These are phyloP conservation scores for Sebastes iracundus DNA, from an alignment of 2,797 vertebrate genomes.

Conservation along the genomic window DNA sequence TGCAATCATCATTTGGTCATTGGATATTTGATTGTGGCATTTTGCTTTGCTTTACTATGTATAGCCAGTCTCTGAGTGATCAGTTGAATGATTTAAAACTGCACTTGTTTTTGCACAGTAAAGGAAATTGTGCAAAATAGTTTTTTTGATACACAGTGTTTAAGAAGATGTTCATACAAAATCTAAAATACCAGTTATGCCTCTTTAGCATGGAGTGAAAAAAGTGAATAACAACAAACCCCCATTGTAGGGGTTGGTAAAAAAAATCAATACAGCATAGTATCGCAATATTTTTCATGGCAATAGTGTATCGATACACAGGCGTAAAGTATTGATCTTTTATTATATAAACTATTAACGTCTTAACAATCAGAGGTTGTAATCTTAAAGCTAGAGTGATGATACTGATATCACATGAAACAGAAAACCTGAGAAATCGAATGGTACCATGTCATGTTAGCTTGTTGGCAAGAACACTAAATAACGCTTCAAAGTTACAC, in stretches of 20 bases:
- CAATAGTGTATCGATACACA: no score
- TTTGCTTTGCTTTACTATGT: background rate
- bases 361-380: no score
- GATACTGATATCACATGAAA: no score
- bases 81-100: background rate
- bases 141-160: background rate
- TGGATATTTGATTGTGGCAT: background rate
- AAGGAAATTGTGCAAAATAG: background rate
- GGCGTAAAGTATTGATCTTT: no score
- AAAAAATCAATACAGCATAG: no score
- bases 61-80: background rate
- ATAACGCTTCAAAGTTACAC: no score
- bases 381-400: no score
- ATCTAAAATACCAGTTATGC: background rate
- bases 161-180: background rate
- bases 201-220: background rate
- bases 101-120: background rate
- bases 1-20: background rate
- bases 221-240: background rate
- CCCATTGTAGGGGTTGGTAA: no score
- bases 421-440: no score
- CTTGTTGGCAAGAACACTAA: accelerated
- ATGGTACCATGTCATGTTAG: no score
- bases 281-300: no score
- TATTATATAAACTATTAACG: no score